Base-by-base conservation (phyloP, 1,140 invertebrate genomes). In the Cyclargus thomasi region DNA sequence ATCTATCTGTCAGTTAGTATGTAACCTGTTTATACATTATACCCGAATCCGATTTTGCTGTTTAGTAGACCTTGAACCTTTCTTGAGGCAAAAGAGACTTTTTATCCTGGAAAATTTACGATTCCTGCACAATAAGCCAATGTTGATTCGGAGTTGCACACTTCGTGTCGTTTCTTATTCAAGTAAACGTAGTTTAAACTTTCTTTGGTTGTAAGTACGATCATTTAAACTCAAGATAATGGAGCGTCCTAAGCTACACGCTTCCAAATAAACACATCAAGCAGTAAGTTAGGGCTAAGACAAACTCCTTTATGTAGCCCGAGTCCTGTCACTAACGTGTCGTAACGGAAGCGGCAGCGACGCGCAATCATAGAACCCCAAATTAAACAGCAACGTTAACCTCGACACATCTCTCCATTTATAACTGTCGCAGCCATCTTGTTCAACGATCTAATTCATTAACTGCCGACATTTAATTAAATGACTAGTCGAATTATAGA, bases 371-470 rank as follows among this genome's bases (percentile, higher is more conserved):
- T 47, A 47, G 39, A 47, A 47, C 39, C 14, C 39, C 39, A 47
- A 47, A 47, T 47, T 47, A 47, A 47, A 47, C 39, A 47, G 39
- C 39, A 47, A 47, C 39, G 39, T 47, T 47, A 47, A 47, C 39
- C 39, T 47, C 39, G 39, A 47, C 39, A 47, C 39, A 47, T 47
- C 39, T 47, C 39, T 47, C 39, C 39, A 47, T 47, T 47, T 47
- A 47, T 47, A 47, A 47, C 39, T 47, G 39, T 47, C 39, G 39
- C 39, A 47, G 39, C 39, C 39, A 47, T 47, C 39, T 47, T 47
- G 39, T 47, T 47, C 39, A 47, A 47, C 39, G 39, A 47, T 47
- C 39, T 47, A 47, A 47, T 47, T 47, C 39, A 47, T 47, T 47
- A 47, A 47, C 39, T 47, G 39, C 39, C 39, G 39, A 47, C 39